Conservation (phyloP, 1,140 invertebrate species). For the Heliconius congener region DNA sequence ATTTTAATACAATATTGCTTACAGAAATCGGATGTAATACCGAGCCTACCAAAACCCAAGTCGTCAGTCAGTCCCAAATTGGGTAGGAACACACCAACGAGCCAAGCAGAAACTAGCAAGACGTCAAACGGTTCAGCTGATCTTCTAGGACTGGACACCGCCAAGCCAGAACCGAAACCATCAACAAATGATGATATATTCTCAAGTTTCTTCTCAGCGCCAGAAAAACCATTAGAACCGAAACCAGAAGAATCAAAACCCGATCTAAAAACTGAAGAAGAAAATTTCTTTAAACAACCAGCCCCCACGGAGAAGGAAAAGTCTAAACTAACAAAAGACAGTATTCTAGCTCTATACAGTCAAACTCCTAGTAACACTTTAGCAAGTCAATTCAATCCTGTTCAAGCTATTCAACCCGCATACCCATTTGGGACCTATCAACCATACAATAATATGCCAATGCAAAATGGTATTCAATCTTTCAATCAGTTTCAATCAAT, state of each 20-base stretch:
- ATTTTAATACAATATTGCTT: constrained; percentile 26
- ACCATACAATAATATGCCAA: constrained; percentile 47
- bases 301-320: constrained; percentile 87
- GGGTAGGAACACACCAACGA: constrained; percentile 82
- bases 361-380: constrained; percentile 80
- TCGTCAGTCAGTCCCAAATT: constrained; percentile 87
- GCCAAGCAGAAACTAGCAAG: constrained; percentile 58
- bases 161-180: constrained; percentile 69
- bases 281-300: constrained; percentile 95
- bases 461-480: constrained; percentile 63
- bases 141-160: constrained; percentile 77
- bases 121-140: constrained; percentile 75
- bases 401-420: constrained; percentile 49
- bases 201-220: constrained; percentile 88
- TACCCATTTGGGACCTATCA: constrained; percentile 43
- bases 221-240: constrained; percentile 73
- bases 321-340: constrained; percentile 94
- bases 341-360: constrained; percentile 94
- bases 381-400: constrained; percentile 56
- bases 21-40: constrained; percentile 78
- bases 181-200: constrained; percentile 88
- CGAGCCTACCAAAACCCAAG: constrained; percentile 77
- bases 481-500: constrained; percentile 63
- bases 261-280: constrained; percentile 89
- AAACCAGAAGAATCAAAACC: constrained; percentile 69